Percentiles rank a stretch among this genome's conserved stretches.
Conservation (phyloP, 2,797 vertebrate genomes). For the Bryconaethiops microstoma region DNA sequence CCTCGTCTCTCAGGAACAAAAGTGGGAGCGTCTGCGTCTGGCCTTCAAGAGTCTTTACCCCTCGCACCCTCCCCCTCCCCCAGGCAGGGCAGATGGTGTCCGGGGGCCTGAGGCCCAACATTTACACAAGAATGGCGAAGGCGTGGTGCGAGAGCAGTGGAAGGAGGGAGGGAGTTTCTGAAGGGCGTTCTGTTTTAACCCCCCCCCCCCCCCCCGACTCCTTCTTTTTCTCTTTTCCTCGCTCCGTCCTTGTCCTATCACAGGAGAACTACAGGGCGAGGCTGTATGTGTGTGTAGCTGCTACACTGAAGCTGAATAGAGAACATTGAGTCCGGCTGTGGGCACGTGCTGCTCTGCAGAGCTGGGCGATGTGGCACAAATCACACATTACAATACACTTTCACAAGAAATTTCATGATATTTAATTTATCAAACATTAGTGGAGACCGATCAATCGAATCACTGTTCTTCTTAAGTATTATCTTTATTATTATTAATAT, state of each 20-base stretch:
- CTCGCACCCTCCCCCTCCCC: neutral
- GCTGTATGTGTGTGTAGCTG: neutral
- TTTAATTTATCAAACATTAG: too few relatives aligned
- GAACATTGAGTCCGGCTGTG: constrained; percentile 1
- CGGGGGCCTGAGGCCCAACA: constrained; percentile 23
- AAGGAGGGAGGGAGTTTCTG: constrained; percentile 14
- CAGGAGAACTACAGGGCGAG: neutral
- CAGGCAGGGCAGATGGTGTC: constrained; percentile 47
- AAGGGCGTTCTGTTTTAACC: constrained; percentile 34
- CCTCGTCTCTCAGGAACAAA: constrained; percentile 39
- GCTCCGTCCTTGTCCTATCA: neutral
- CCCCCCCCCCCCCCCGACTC: too few relatives aligned
- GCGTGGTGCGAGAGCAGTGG: neutral
- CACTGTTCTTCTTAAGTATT: too few relatives aligned
- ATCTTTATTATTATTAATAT: too few relatives aligned
- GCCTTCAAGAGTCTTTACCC: neutral
- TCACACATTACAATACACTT: neutral
- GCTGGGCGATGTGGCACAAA: neutral
- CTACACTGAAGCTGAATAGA: neutral
- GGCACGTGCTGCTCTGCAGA: constrained; percentile 9
- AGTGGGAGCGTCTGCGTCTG: constrained; percentile 29
- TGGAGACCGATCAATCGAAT: too few relatives aligned
- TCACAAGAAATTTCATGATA: too few relatives aligned
- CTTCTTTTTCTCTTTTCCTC: too few relatives aligned
- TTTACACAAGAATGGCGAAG: constrained; percentile 45